Conservation (phyloP, 2,888 invertebrate species). For the Fragum fragum region DNA sequence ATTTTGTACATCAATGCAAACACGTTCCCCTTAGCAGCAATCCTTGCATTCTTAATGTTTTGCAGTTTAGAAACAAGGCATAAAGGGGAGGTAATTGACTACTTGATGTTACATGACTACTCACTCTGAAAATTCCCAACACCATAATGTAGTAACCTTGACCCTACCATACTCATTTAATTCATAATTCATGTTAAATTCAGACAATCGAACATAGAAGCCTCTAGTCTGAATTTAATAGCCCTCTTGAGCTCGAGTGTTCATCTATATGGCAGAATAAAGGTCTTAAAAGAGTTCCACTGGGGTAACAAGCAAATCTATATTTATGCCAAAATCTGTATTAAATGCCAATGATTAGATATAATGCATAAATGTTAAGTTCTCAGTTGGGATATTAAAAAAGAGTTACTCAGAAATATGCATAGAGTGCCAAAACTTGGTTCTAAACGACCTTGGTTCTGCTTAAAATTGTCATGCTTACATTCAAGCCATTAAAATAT, state of each 20-base stretch:
- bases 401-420: conserved; percentile 31
- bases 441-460: conserved; percentile 11
- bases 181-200: conserved; percentile 8
- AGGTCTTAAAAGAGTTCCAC: conserved; percentile 21
- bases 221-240: too few relatives aligned
- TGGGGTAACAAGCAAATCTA: conserved; percentile 41
- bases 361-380: conserved; percentile 44
- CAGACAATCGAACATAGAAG: background rate
- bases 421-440: conserved; percentile 24
- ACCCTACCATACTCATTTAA: conserved; percentile 24
- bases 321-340: conserved; percentile 31
- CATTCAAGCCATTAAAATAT: conserved; percentile 3
- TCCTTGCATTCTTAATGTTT: conserved; percentile 53
- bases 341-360: conserved; percentile 38
- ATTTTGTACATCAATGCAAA: conserved; percentile 62
- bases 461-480: conserved; percentile 3
- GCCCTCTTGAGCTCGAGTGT: background rate
- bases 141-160: conserved; percentile 7
- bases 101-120: conserved; percentile 57
- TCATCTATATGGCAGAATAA: conserved; percentile 21
- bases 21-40: conserved; percentile 51
- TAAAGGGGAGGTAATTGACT: conserved; percentile 54
- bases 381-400: conserved; percentile 37
- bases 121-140: conserved; percentile 54
- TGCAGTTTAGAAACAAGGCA: conserved; percentile 49